These are phyloP conservation scores for Gryllus longicercus DNA, from an alignment of 2,888 invertebrate species.

Conservation along the genomic window DNA sequence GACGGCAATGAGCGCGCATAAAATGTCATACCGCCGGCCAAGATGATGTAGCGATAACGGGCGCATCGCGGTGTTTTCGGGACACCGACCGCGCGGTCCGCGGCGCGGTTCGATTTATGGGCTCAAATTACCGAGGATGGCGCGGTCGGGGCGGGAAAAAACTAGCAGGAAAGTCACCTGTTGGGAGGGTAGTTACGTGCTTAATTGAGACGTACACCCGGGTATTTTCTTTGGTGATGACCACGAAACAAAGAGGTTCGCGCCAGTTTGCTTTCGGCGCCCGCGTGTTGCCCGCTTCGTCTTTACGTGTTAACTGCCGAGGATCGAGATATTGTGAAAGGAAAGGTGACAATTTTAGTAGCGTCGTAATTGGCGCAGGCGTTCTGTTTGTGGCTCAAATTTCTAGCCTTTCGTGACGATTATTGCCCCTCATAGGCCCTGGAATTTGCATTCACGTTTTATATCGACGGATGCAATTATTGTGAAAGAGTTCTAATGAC, in stretches of 20 bases:
- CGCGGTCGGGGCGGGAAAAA: conserved; percentile 11
- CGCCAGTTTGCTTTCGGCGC: neutral
- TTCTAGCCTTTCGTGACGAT: neutral
- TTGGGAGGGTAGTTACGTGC: neutral
- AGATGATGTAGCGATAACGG: conserved; percentile 4
- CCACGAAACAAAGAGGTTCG: neutral
- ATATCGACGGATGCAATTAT: too few relatives aligned
- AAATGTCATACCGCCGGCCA: conserved; percentile 4
- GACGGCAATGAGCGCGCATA: conserved; percentile 17
- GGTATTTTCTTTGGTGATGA: conserved; percentile 11
- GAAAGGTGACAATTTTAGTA: neutral
- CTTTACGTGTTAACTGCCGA: neutral
- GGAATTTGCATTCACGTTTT: neutral
- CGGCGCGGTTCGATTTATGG: neutral
- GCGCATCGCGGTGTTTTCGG: neutral
- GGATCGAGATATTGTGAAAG: neutral
- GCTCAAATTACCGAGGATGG: conserved; percentile 17
- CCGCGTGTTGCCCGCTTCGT: neutral
- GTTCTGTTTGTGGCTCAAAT: neutral
- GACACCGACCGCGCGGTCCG: neutral
- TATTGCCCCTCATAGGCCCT: neutral
- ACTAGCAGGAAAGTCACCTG: neutral
- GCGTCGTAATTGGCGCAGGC: neutral
- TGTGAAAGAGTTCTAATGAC: too few relatives aligned
- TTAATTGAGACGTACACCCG: conserved; percentile 2